Evolutionary conservation across 2,113 vertebrate species (phyloP).

Genomic region (Ondatra zibethicus): DNA sequence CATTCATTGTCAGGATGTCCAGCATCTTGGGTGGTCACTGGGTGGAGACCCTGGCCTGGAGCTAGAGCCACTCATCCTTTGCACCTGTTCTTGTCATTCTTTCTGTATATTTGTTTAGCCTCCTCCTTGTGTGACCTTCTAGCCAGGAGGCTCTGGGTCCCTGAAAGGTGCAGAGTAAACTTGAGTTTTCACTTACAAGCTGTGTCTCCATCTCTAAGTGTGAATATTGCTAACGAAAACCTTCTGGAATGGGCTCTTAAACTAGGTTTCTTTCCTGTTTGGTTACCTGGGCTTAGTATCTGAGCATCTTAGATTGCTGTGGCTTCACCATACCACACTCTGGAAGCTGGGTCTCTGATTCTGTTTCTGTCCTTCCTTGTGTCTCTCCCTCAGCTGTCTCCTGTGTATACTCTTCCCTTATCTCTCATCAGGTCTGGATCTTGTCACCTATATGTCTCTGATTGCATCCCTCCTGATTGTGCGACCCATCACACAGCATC

Average conservation of each 20-base stretch:
- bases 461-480: not conserved
- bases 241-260: not conserved
- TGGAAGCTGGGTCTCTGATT: not conserved
- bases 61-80: not conserved
- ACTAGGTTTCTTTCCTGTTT: not conserved
- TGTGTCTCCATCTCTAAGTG: not conserved
- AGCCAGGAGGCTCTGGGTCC: not conserved
- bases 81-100: too few relatives aligned
- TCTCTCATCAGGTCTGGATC: not conserved
- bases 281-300: not conserved
- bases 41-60: not conserved
- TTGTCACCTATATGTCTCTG: not conserved
- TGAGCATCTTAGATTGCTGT: not conserved
- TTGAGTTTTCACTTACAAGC: not conserved
- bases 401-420: not conserved
- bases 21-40: rapidly evolving
- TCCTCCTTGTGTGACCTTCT: not conserved
- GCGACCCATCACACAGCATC: not conserved
- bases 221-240: not conserved
- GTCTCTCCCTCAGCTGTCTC: not conserved
- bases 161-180: not conserved
- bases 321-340: not conserved
- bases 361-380: not conserved
- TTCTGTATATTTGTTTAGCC: not conserved
- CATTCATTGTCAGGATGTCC: not conserved